Percentiles rank a stretch among this genome's conserved stretches.
Evolutionary conservation across 2,888 invertebrate species (phyloP).

Genomic region (Tillus elongatus): DNA sequence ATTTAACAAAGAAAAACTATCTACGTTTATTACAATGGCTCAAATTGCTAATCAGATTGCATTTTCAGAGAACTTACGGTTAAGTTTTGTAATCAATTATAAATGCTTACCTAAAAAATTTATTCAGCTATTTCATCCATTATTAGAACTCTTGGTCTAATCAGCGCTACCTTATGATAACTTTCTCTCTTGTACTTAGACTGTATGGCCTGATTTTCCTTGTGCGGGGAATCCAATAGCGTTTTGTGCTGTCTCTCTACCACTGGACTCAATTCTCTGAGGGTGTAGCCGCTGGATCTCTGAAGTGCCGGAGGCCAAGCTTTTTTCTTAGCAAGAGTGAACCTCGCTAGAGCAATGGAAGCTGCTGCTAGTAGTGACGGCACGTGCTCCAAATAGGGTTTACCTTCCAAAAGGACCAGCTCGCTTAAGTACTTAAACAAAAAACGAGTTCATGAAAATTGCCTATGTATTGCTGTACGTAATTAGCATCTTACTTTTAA

Average conservation of each 20-base stretch:
- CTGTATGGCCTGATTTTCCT: constrained; percentile 47
- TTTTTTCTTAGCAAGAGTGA: constrained; percentile 27
- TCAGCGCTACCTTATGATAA: constrained; percentile 29
- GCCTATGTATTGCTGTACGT: no score
- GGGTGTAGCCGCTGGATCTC: constrained; percentile 42
- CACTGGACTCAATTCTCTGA: constrained; percentile 45
- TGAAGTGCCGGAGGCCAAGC: constrained; percentile 41
- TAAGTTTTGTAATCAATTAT: no score
- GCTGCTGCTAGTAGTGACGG: constrained; percentile 39
- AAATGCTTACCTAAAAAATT: no score
- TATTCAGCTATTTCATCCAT: no score
- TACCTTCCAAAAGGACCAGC: constrained; percentile 35
- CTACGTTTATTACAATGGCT: no score
- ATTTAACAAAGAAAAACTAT: no score
- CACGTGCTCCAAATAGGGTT: constrained; percentile 29
- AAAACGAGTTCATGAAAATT: constrained; percentile 27
- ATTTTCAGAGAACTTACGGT: no score
- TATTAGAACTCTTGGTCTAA: constrained; percentile 30
- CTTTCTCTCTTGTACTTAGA: constrained; percentile 46
- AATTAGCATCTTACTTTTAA: no score
- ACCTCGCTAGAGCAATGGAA: constrained; percentile 32
- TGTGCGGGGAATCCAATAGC: constrained; percentile 42
- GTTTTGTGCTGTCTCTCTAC: constrained; percentile 44
- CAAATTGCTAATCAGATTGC: no score
- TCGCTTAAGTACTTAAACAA: constrained; percentile 38